phyloP scores from a whole-genome alignment of 2,113 vertebrate species.

The Chinchilla lanigera region DNA sequence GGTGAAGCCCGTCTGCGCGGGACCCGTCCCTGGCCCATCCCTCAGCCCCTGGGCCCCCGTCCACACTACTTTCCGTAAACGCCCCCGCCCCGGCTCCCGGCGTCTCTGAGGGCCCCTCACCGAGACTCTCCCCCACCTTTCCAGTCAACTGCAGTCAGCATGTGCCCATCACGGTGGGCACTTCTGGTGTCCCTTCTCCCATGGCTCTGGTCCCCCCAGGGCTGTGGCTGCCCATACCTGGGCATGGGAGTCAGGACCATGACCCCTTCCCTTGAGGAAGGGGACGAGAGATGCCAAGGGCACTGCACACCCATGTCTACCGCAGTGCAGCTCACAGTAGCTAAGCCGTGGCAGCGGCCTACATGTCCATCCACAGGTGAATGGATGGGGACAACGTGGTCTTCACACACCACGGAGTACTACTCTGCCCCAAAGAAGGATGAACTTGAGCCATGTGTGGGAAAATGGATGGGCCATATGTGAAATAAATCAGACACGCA shows the following conservation, averaged over 20 bases:
- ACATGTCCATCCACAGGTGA: background rate
- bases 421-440: background rate
- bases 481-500: background rate
- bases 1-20: too few relatives aligned
- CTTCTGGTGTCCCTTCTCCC: background rate
- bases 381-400: background rate
- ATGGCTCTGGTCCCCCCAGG: background rate
- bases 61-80: background rate
- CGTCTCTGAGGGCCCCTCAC: background rate
- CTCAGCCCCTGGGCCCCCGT: too few relatives aligned
- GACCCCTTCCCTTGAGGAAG: background rate
- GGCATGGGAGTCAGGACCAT: background rate
- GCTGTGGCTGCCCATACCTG: background rate
- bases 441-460: background rate
- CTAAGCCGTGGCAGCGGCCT: background rate
- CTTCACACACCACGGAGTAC: background rate
- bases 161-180: too few relatives aligned
- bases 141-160: too few relatives aligned
- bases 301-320: background rate
- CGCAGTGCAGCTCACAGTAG: background rate
- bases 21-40: background rate
- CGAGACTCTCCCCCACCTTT: background rate
- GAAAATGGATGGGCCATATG: background rate
- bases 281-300: background rate
- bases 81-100: background rate